A percentile compares a stretch with the other conserved stretches of the same genome.
phyloP scores from a whole-genome alignment of 2,797 vertebrate genomes.

The Prunella strophiata region DNA sequence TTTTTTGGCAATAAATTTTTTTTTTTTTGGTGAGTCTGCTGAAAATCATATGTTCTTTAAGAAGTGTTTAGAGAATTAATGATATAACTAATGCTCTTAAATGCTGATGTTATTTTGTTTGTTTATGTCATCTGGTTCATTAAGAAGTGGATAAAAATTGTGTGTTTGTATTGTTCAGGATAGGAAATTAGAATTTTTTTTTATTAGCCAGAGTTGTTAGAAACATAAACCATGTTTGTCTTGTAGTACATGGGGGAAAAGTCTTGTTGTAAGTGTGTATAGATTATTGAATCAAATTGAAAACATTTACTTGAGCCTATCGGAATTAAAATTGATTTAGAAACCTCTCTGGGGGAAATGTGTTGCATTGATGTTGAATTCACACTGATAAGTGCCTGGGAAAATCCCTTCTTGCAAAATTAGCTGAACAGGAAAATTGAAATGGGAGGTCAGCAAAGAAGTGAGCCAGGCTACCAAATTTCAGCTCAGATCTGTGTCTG shows the following conservation, averaged over 20 bases:
- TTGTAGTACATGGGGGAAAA: conserved; percentile 50
- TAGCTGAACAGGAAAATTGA: background rate
- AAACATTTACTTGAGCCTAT: conserved; percentile 68
- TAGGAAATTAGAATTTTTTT: conserved; percentile 28
- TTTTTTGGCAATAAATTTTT: background rate
- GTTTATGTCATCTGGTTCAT: background rate
- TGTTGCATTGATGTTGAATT: conserved; percentile 34
- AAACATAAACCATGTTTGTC: conserved; percentile 32
- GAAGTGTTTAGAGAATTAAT: background rate
- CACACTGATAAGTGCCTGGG: background rate
- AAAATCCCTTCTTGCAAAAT: background rate
- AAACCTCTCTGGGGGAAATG: conserved; percentile 29
- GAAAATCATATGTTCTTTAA: background rate
- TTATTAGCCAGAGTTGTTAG: conserved; percentile 43
- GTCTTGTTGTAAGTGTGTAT: conserved; percentile 57
- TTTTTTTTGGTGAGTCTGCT: background rate
- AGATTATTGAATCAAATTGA: conserved; percentile 72
- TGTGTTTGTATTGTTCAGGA: background rate
- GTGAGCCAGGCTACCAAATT: background rate
- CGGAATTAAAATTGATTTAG: conserved; percentile 63
- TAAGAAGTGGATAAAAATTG: conserved; percentile 4
- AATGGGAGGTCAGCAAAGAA: background rate
- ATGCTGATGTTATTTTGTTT: background rate
- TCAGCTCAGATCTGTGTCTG: background rate
- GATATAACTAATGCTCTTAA: background rate